A percentile compares a stretch with the other conserved stretches of the same genome.
Conservation (phyloP, 2,888 invertebrate species). For the Allygus modestus region DNA sequence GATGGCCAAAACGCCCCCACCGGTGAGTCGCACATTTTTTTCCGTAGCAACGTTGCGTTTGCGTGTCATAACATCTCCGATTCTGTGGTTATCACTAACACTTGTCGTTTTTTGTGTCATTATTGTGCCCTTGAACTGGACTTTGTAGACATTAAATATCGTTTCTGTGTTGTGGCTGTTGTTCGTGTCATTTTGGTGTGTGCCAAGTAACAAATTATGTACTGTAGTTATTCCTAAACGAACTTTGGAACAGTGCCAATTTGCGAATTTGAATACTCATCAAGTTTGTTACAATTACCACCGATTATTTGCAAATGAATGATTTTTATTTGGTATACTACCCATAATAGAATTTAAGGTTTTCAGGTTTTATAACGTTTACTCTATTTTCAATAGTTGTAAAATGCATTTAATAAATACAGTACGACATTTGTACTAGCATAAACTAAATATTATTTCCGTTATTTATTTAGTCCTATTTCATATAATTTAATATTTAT, state of each 20-base stretch:
- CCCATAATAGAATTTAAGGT: no score
- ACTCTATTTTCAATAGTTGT: no score
- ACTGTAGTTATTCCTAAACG: neutral
- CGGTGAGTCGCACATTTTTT: constrained; percentile 68
- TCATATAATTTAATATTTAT: no score
- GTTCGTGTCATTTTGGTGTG: neutral
- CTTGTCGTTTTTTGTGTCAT: constrained; percentile 15
- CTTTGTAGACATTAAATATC: constrained; percentile 13
- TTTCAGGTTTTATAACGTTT: no score
- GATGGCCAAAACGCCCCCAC: constrained; percentile 67
- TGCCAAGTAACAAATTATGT: constrained; percentile 20
- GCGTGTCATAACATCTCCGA: constrained; percentile 55
- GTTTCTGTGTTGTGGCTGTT: constrained; percentile 55
- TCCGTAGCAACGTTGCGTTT: constrained; percentile 28
- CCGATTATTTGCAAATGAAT: neutral
- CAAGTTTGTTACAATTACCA: neutral
- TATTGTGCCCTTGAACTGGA: constrained; percentile 33
- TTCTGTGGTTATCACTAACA: constrained; percentile 45
- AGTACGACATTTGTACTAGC: no score
- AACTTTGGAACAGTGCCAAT: neutral
- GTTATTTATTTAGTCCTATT: no score
- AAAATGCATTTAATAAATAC: no score
- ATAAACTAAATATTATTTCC: no score
- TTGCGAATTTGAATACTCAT: neutral
- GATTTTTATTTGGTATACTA: no score